A percentile compares a stretch with the other conserved stretches of the same genome.
Evolutionary conservation across 2,113 vertebrate genomes (phyloP).

Genomic region (Spilogale gracilis): DNA sequence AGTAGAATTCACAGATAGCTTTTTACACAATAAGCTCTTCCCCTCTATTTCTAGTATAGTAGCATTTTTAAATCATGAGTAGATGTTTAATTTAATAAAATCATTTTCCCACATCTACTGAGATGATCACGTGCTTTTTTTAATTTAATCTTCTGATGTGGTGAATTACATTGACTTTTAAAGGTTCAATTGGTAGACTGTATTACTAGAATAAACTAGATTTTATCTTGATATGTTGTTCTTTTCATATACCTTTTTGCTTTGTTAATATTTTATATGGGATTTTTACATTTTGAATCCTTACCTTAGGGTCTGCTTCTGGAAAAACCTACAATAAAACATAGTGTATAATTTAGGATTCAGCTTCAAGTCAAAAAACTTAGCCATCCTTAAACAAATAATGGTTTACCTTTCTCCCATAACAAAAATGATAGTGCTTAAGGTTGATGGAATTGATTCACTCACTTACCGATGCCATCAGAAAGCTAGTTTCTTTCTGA

Average conservation of each 20-base stretch:
- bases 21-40: background rate
- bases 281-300: constrained; percentile 37
- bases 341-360: background rate
- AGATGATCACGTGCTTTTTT: constrained; percentile 60
- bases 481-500: background rate
- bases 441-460: background rate
- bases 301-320: background rate
- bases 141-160: constrained; percentile 59
- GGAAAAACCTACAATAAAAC: background rate
- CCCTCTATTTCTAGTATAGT: constrained; percentile 20
- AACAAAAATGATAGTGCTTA: background rate
- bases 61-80: constrained; percentile 3
- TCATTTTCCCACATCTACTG: constrained; percentile 38
- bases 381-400: background rate
- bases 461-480: background rate
- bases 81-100: constrained; percentile 67
- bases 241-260: constrained; percentile 30
- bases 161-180: constrained; percentile 67
- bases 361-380: background rate
- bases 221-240: constrained; percentile 49
- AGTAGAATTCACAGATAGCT: background rate
- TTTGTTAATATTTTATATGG: constrained; percentile 48
- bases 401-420: background rate
- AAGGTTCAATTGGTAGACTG: constrained; percentile 41
- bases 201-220: constrained; percentile 43